Base-by-base conservation (phyloP, 2,113 vertebrate genomes). In the Leuciscus idus region DNA sequence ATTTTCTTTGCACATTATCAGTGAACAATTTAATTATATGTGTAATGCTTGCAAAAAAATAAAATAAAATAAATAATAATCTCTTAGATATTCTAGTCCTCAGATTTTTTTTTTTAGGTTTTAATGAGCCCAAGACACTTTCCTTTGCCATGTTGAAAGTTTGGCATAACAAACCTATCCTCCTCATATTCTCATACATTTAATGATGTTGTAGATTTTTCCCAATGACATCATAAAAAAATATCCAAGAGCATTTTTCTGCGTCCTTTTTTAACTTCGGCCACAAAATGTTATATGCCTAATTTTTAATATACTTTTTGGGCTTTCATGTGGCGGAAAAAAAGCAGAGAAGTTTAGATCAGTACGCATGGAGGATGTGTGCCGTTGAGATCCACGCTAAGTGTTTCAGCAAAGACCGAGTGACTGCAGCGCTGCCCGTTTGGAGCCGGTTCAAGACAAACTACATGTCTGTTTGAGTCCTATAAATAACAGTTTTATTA, bases 401-500 rank as follows among this genome's bases (percentile, higher is more conserved):
- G 86, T 90, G 91, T 93, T 86, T 93, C 90, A 83, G 86, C 78
- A 81, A 90, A 79, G 83, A 76, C 89, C 48, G 74, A 87, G 48
- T 50, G 48, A 50, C 48, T 15, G 48, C 26, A 26, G 26, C 4
- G 48, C 52, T 55, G 52, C 17, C 91, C 83, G 88, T 81, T 90
- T 93, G 90, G 92, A 92, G 91, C 92, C 92, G 90, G 89, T 92
- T 93, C 90, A 93, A 94, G 92, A 93, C 93, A 94, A 95, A 93
- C 93, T 95, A 94, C 93, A 94, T 93, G 91, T 88, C 92, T 85
- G 91, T 94, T 93, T 93, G 68, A 88, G 91, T 93, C 93, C 93
- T 94, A 94, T 95, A 94, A 95, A 95, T 95, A 95, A 93, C 89
- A 0, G 30, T 92, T 95, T 95, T 94, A 95, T 94, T 94, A 91